phyloP scores from a whole-genome alignment of 2,113 vertebrate species.

The Melanerpes aurifrons region DNA sequence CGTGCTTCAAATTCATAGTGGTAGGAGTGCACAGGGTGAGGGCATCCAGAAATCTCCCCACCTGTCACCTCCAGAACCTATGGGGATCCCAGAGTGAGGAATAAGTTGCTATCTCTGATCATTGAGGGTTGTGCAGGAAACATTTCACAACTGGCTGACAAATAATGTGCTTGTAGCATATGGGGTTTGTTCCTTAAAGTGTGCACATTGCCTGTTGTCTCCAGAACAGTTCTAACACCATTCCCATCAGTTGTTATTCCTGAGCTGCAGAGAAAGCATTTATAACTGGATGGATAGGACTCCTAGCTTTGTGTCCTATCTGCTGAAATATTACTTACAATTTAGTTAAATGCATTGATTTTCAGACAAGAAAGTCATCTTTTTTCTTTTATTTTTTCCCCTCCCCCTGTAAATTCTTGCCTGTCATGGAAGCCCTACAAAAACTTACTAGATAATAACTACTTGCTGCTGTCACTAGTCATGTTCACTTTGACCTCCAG shows the following conservation, averaged over 20 bases:
- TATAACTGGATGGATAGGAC: neutral
- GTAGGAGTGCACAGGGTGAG: neutral
- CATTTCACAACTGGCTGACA: fast-evolving
- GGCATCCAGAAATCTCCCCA: neutral
- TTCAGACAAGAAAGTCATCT: neutral
- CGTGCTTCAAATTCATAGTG: fast-evolving
- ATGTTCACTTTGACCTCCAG: neutral
- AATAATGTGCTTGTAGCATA: fast-evolving
- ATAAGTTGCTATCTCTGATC: neutral
- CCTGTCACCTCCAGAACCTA: fast-evolving
- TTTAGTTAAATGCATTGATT: neutral
- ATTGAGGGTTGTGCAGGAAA: neutral
- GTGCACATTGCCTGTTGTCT: fast-evolving
- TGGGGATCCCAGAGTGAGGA: neutral
- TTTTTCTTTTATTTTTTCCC: neutral
- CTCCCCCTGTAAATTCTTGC: neutral
- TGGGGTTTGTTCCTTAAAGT: neutral
- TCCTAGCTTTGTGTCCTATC: neutral
- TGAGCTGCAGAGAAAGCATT: neutral
- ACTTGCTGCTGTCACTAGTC: neutral
- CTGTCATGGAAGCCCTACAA: neutral
- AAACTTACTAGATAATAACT: neutral
- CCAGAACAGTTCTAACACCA: neutral
- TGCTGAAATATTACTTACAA: neutral
- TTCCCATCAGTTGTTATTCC: neutral